Evolutionary conservation across 2,888 invertebrate species (phyloP), one percentile per base, ranked within the genome.

Genomic region (Epinotia nisella): DNA sequence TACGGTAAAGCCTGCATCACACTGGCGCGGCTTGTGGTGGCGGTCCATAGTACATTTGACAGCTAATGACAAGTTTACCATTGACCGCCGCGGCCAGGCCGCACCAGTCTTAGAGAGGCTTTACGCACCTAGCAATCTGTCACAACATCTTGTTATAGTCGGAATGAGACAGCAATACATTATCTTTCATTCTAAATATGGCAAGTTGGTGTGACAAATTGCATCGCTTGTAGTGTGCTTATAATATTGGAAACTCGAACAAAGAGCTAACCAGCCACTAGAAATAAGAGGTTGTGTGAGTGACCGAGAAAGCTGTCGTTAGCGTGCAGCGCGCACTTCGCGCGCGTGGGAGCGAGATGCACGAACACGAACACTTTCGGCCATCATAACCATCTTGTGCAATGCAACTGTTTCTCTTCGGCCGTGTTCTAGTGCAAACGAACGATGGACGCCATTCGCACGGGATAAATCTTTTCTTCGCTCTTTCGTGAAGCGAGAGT

Each of bases 331-430:
- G 1, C 2, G 75, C 62, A 71, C 75, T 75, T 77, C 70, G 70
- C 74, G 51, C 74, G 76, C 76, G 90, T 82, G 83, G 75, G 88
- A 93, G 84, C 77, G 89, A 87, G 93, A 93, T 80, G 83, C 82
- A 81, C 76, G 79, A 84, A 82, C 82, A 81, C 76, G 80, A 84
- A 82, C 82, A 89, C 87, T 88, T 90, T 90, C 90, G 87, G 90
- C 92, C 92, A 91, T 91, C 89, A 91, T 90, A 89, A 90, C 92
- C 93, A 93, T 94, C 92, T 93, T 91, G 93, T 94, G 93, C 93
- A 93, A 93, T 94, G 93, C 93, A 93, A 93, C 93, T 94, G 92
- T 94, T 92, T 92, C 92, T 92, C 89, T 83, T 91, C 90, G 92
- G 89, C 88, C 91, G 91, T 92, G 90, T 91, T 89, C 92, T 90